phyloP scores from a whole-genome alignment of 1,140 invertebrate species.

The Acromyrmex heyeri region DNA sequence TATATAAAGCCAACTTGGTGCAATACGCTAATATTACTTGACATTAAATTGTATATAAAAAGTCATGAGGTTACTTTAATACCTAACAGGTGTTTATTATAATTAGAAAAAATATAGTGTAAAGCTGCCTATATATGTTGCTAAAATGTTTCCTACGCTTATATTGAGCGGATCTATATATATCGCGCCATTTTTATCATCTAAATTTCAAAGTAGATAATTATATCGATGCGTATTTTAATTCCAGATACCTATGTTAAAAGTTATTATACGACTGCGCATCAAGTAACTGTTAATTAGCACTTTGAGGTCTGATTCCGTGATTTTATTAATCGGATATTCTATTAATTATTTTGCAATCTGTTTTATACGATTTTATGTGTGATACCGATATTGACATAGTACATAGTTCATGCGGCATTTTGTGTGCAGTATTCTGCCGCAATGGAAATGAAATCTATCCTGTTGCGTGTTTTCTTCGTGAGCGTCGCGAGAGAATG shows the following conservation, averaged over 20 bases:
- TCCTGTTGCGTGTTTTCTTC: neutral
- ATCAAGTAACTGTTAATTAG: slow-evolving; percentile 10
- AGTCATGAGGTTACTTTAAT: slow-evolving; percentile 35
- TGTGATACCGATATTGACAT: slow-evolving; percentile 15
- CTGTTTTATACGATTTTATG: slow-evolving; percentile 21
- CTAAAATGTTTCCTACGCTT: slow-evolving; percentile 27
- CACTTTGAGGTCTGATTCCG: neutral
- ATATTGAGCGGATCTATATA: neutral
- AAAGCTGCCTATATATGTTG: slow-evolving; percentile 34
- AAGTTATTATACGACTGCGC: neutral
- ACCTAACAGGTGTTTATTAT: slow-evolving; percentile 7
- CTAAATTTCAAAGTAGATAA: neutral
- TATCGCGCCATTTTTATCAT: slow-evolving; percentile 1
- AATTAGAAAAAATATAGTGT: slow-evolving; percentile 4
- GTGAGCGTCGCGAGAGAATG: neutral
- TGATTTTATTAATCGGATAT: slow-evolving; percentile 29
- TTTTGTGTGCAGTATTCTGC: slow-evolving; percentile 28
- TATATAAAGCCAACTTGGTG: slow-evolving; percentile 31
- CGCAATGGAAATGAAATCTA: slow-evolving; percentile 23
- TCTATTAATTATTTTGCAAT: slow-evolving; percentile 23
- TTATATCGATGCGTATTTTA: slow-evolving; percentile 12
- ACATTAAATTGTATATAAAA: slow-evolving; percentile 52
- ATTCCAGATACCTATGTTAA: slow-evolving; percentile 15
- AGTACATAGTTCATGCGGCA: slow-evolving; percentile 9
- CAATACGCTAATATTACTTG: slow-evolving; percentile 33